Evolutionary conservation across 2,113 vertebrate genomes (phyloP).

Genomic region (Coptodon bakossiorum): DNA sequence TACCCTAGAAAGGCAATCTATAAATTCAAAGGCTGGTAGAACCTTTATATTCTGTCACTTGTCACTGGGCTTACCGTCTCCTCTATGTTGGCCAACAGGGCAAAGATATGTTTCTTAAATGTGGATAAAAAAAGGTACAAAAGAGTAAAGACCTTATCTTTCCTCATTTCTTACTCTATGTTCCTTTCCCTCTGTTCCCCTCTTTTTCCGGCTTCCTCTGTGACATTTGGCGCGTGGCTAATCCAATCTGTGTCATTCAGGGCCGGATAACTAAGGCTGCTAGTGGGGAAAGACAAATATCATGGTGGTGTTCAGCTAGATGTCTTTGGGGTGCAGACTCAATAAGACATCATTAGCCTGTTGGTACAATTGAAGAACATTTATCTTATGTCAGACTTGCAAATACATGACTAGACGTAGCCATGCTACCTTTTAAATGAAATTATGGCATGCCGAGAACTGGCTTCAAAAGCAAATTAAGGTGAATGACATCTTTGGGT

Average conservation of each 20-base stretch:
- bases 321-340: conserved; percentile 18
- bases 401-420: neutral
- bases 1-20: neutral
- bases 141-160: conserved; percentile 57
- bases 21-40: neutral
- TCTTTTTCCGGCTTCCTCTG: conserved; percentile 1
- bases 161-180: conserved; percentile 25
- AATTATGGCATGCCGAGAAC: neutral
- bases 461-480: neutral
- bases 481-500: neutral
- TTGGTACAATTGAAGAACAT: neutral
- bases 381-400: neutral
- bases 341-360: conserved; percentile 31
- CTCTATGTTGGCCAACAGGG: neutral
- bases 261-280: conserved; percentile 27
- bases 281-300: conserved; percentile 51
- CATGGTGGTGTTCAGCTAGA: conserved; percentile 21
- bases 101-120: conserved; percentile 1
- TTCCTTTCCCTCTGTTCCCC: neutral
- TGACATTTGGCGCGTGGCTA: conserved; percentile 63
- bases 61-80: neutral
- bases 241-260: conserved; percentile 65
- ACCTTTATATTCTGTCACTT: neutral
- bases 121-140: conserved; percentile 18
- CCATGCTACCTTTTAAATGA: neutral